A percentile compares a stretch with the other conserved stretches of the same genome.
phyloP scores from a whole-genome alignment of 2,797 vertebrate species.

The Falco cherrug region DNA sequence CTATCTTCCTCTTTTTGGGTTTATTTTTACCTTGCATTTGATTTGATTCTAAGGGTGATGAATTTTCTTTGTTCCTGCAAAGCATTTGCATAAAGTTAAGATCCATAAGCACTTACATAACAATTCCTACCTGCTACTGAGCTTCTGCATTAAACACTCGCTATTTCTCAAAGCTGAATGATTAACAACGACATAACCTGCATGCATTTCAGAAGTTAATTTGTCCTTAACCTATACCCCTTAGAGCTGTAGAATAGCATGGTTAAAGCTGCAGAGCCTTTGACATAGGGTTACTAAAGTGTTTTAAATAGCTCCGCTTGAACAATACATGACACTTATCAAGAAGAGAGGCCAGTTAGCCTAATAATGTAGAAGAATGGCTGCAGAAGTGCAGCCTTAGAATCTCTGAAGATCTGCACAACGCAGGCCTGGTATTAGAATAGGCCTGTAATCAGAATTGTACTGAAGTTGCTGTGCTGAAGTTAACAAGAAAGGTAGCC shows the following conservation, averaged over 20 bases:
- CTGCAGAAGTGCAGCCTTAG: no score
- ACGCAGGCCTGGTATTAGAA: no score
- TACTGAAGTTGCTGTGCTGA: no score
- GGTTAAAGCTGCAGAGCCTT: background rate
- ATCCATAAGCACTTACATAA: background rate
- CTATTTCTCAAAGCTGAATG: background rate
- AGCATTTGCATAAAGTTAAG: background rate
- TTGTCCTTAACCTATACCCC: background rate
- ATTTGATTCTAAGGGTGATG: slow-evolving; percentile 14
- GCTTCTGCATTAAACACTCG: background rate
- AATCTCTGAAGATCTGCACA: no score
- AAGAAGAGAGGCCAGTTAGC: background rate
- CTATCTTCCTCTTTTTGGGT: slow-evolving; percentile 71
- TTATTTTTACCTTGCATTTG: background rate
- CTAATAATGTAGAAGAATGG: background rate
- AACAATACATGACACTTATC: background rate
- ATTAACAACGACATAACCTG: background rate
- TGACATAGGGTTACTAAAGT: background rate
- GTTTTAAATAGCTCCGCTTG: background rate
- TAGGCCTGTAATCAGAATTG: no score
- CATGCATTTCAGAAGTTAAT: background rate
- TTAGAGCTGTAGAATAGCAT: background rate
- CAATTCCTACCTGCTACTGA: background rate
- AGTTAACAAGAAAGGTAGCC: no score
- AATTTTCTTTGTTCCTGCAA: slow-evolving; percentile 80